Percentiles rank a stretch among this genome's conserved stretches.
Conservation (phyloP, 1,140 invertebrate species). For the Colletes gigas region DNA sequence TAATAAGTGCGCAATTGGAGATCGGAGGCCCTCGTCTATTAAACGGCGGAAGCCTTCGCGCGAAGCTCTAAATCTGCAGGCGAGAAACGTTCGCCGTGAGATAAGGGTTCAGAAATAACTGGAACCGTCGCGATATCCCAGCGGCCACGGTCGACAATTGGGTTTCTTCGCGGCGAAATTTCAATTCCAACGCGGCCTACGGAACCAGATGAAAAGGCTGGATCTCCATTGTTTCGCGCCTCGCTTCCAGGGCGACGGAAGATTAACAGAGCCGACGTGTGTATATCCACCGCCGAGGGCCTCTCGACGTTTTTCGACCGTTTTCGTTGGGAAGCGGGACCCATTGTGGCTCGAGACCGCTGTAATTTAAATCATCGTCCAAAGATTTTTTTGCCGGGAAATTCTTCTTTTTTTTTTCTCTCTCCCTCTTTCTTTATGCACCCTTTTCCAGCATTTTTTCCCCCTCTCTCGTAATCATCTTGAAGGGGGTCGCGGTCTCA, state of each 20-base stretch:
- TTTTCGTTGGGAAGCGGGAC: slow-evolving; percentile 36
- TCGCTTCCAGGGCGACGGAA: slow-evolving; percentile 53
- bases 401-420: neutral
- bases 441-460: neutral
- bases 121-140: slow-evolving; percentile 21
- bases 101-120: slow-evolving; percentile 16
- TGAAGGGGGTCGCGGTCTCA: neutral
- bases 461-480: slow-evolving; percentile 1
- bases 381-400: slow-evolving; percentile 6
- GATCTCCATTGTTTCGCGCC: slow-evolving; percentile 55
- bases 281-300: slow-evolving; percentile 46
- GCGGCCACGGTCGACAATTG: slow-evolving; percentile 35
- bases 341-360: slow-evolving; percentile 39
- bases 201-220: slow-evolving; percentile 46
- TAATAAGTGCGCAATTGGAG: slow-evolving; percentile 33
- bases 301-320: slow-evolving; percentile 49
- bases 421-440: too few relatives aligned
- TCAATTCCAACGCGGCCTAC: slow-evolving; percentile 37
- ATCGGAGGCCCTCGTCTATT: neutral
- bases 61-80: slow-evolving; percentile 5
- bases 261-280: slow-evolving; percentile 58
- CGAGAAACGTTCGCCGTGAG: slow-evolving; percentile 4
- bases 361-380: slow-evolving; percentile 46
- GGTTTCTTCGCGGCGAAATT: slow-evolving; percentile 51
- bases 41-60: neutral